Evolutionary conservation across 2,888 invertebrate species (phyloP).

Genomic region (Melinopterus prodromus): DNA sequence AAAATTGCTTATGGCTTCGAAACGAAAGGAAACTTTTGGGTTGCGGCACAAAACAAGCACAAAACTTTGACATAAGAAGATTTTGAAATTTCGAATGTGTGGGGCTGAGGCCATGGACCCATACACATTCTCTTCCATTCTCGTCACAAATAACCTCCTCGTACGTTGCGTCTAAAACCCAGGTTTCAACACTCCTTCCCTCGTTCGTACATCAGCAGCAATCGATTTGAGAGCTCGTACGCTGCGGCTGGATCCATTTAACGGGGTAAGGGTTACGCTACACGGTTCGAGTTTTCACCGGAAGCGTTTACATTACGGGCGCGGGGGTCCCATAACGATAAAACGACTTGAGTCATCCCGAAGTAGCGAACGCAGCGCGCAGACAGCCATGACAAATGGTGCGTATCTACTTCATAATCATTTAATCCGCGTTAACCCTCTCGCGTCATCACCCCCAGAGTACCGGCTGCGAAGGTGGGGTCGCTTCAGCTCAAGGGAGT

Average conservation of each 20-base stretch:
- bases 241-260: not conserved
- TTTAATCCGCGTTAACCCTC: slow-evolving; percentile 62
- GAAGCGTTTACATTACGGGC: not conserved
- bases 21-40: no score
- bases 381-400: slow-evolving; percentile 61
- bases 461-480: slow-evolving; percentile 27
- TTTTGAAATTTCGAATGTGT: no score
- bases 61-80: no score
- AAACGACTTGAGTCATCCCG: slow-evolving; percentile 27
- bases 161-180: no score
- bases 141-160: no score
- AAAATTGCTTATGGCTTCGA: no score
- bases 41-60: no score
- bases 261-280: not conserved
- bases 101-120: no score
- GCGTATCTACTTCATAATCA: slow-evolving; percentile 61
- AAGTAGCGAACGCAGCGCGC: slow-evolving; percentile 22
- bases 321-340: not conserved
- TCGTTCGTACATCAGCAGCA: not conserved
- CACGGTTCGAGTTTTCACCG: not conserved
- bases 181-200: no score
- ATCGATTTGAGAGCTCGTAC: not conserved
- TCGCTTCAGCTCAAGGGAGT: slow-evolving; percentile 44
- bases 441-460: slow-evolving; percentile 56
- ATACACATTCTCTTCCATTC: no score